phyloP scores from a whole-genome alignment of 2,113 vertebrate genomes.

The Mesitornis unicolor region DNA sequence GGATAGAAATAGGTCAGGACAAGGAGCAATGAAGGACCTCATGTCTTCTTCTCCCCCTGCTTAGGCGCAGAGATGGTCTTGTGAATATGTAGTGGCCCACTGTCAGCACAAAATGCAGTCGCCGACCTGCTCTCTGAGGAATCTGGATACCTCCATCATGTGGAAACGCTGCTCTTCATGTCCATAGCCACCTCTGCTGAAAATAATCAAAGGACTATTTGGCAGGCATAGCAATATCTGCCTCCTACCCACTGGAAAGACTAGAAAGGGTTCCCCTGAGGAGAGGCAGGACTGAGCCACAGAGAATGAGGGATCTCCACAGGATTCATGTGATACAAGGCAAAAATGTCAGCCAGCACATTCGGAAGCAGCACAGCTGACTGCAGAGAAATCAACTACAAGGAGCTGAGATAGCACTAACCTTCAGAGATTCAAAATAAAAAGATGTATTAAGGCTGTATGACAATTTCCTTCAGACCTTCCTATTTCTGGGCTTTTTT shows the following conservation, averaged over 20 bases:
- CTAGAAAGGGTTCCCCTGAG: neutral
- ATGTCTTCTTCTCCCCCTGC: neutral
- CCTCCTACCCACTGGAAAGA: neutral
- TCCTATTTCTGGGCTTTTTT: constrained; percentile 54
- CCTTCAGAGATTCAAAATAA: neutral
- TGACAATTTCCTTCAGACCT: constrained; percentile 59
- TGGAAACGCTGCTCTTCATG: neutral
- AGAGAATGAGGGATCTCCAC: neutral
- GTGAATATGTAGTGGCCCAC: neutral
- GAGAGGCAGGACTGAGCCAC: neutral
- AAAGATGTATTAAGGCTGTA: neutral
- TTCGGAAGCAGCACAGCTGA: neutral
- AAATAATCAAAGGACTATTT: neutral
- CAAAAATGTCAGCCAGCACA: neutral
- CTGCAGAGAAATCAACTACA: neutral
- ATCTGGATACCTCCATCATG: neutral
- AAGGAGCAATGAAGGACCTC: neutral
- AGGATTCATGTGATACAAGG: neutral
- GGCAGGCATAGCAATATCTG: neutral
- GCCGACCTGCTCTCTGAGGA: neutral
- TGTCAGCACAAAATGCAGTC: neutral
- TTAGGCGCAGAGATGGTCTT: neutral
- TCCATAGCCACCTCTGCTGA: neutral
- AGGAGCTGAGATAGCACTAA: neutral
- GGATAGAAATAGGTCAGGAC: neutral